Evolutionary conservation across 2,888 invertebrate genomes (phyloP).

Genomic region (Drosophila paramelanica): DNA sequence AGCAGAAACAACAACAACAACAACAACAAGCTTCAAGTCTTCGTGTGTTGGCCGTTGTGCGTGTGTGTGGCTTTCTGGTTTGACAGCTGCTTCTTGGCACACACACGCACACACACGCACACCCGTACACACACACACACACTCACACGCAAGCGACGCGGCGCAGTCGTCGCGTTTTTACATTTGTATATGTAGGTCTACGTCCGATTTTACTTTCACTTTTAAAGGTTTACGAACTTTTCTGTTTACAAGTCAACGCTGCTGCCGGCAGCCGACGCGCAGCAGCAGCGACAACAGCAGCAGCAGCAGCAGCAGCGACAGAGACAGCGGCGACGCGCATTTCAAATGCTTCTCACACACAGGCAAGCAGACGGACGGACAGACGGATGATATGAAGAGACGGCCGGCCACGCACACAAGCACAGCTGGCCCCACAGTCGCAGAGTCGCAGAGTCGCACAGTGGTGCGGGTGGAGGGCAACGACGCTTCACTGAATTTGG

Average conservation of each 20-base stretch:
- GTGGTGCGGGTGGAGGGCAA: slow-evolving; percentile 21
- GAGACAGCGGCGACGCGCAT: slow-evolving; percentile 38
- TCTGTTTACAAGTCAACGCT: slow-evolving; percentile 81
- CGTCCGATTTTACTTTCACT: slow-evolving; percentile 85
- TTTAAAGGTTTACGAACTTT: slow-evolving; percentile 85
- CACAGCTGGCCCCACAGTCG: slow-evolving; percentile 15
- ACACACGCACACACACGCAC: slow-evolving; percentile 24
- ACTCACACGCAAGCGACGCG: slow-evolving; percentile 20
- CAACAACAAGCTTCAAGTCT: slow-evolving; percentile 9
- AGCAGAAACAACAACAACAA: slow-evolving; percentile 3
- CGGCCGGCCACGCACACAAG: slow-evolving; percentile 11
- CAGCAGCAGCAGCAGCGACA: slow-evolving; percentile 22
- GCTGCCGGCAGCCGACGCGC: slow-evolving; percentile 52
- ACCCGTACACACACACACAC: slow-evolving; percentile 26
- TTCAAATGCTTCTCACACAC: slow-evolving; percentile 63
- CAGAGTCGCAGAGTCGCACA: slow-evolving; percentile 25
- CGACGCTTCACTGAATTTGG: slow-evolving; percentile 8
- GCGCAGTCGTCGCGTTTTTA: slow-evolving; percentile 51
- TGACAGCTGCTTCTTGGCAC: slow-evolving; percentile 72
- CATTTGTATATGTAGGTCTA: slow-evolving; percentile 85
- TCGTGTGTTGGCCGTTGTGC: slow-evolving; percentile 25
- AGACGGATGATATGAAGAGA: slow-evolving; percentile 13
- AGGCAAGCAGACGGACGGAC: slow-evolving; percentile 7
- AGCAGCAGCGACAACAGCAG: slow-evolving; percentile 21
- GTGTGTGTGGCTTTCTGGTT: slow-evolving; percentile 68